These are phyloP conservation scores for Drosophila pruinosa DNA, from an alignment of 1,140 invertebrate species.

Conservation along the genomic window DNA sequence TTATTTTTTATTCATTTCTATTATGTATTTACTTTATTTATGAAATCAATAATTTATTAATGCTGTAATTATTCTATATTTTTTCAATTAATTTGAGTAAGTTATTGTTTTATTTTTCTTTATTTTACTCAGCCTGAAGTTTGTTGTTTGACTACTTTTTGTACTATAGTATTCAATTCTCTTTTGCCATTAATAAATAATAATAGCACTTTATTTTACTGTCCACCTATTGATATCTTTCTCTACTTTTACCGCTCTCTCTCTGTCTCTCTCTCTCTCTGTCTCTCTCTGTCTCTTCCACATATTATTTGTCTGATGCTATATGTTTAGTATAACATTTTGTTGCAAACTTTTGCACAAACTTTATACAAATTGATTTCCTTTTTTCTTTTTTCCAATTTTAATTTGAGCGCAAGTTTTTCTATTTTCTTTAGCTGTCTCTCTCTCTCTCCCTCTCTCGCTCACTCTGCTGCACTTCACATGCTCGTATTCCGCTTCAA, in stretches of 20 bases:
- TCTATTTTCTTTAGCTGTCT: neutral
- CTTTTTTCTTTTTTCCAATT: conserved; percentile 7
- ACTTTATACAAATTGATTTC: conserved; percentile 29
- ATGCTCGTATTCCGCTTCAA: conserved; percentile 20
- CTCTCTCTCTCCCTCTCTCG: neutral
- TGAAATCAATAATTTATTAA: too few relatives aligned
- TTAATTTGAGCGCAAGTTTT: conserved; percentile 9
- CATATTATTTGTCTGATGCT: neutral
- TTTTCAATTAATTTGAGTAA: too few relatives aligned
- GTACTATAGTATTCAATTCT: too few relatives aligned
- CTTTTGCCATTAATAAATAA: neutral
- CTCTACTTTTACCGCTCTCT: neutral
- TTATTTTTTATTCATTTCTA: too few relatives aligned
- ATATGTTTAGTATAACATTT: neutral
- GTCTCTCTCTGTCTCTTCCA: neutral
- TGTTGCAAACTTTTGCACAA: conserved; percentile 11
- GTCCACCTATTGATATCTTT: neutral
- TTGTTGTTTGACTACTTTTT: too few relatives aligned
- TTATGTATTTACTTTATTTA: too few relatives aligned
- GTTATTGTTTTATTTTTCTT: too few relatives aligned
- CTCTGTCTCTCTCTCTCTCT: neutral
- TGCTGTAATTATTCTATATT: too few relatives aligned
- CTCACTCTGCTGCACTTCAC: neutral
- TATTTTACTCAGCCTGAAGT: too few relatives aligned
- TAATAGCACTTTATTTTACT: too few relatives aligned